phyloP scores from a whole-genome alignment of 2,888 invertebrate species.

The Pogonocherus hispidulus region DNA sequence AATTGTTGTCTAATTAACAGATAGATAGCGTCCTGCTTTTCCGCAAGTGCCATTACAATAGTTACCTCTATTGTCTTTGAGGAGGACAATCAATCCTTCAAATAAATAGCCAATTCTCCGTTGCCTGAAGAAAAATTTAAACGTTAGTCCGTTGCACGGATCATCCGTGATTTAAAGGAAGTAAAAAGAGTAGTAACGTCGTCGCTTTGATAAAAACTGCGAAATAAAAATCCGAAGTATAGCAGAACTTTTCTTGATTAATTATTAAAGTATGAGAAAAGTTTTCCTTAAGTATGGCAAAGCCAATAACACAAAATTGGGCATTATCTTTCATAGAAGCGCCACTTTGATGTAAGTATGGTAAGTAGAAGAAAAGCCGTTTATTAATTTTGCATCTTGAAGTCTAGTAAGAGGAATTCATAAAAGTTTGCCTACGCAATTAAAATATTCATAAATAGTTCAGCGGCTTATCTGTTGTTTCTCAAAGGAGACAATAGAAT shows the following conservation, averaged over 20 bases:
- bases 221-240: not conserved
- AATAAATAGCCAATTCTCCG: not conserved
- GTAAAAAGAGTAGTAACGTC: not conserved
- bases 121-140: no score
- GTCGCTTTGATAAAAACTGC: not conserved
- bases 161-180: not conserved
- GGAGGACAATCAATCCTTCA: not conserved
- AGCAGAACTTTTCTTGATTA: slow-evolving; percentile 3
- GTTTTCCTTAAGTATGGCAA: not conserved
- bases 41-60: no score
- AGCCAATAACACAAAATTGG: slow-evolving; percentile 10
- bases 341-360: slow-evolving; percentile 10
- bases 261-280: not conserved
- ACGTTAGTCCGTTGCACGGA: not conserved
- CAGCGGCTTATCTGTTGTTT: no score
- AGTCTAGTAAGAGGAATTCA: slow-evolving; percentile 29
- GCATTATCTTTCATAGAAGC: slow-evolving; percentile 6
- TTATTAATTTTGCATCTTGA: slow-evolving; percentile 34
- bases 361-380: slow-evolving; percentile 7
- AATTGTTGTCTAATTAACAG: no score
- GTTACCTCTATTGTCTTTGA: no score
- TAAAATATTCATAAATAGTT: slow-evolving; percentile 30
- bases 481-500: no score
- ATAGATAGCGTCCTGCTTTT: no score
- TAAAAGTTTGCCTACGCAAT: slow-evolving; percentile 29